phyloP scores from a whole-genome alignment of 2,888 invertebrate species.

The Noctua pronuba region DNA sequence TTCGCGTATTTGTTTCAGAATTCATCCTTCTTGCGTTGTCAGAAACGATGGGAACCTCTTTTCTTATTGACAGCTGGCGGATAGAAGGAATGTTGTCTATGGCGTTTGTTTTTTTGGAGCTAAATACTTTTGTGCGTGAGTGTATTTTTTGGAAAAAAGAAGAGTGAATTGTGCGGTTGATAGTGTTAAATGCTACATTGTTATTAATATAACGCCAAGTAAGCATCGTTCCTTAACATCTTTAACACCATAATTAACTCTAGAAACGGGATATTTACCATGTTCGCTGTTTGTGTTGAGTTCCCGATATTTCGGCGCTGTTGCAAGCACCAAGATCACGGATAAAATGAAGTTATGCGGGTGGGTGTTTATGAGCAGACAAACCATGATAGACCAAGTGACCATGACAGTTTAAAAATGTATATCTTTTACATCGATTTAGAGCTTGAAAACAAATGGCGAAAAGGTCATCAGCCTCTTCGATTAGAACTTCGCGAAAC shows the following conservation, averaged over 20 bases:
- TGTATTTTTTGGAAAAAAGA: background rate
- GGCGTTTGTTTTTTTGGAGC: background rate
- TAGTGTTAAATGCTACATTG: background rate
- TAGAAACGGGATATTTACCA: too few species aligned
- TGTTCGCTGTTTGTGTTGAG: too few species aligned
- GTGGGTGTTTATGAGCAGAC: too few species aligned
- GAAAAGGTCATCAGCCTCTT: background rate
- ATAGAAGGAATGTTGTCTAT: background rate
- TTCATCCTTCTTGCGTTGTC: slow-evolving; percentile 25
- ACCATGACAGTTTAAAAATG: too few species aligned
- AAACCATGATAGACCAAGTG: too few species aligned
- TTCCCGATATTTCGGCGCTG: too few species aligned
- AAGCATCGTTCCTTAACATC: too few species aligned
- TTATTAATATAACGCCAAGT: background rate
- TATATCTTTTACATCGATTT: too few species aligned
- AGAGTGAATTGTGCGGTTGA: too few species aligned
- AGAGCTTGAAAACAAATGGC: background rate
- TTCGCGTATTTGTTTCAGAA: slow-evolving; percentile 31
- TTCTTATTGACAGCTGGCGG: slow-evolving; percentile 33
- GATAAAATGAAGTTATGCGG: too few species aligned
- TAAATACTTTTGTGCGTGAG: slow-evolving; percentile 2
- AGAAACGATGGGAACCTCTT: slow-evolving; percentile 21
- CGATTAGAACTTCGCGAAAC: slow-evolving; percentile 7
- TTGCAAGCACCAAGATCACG: too few species aligned
- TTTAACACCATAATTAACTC: too few species aligned